These are phyloP conservation scores for Oostethus manadensis DNA, from an alignment of 2,113 vertebrate species.

Conservation along the genomic window DNA sequence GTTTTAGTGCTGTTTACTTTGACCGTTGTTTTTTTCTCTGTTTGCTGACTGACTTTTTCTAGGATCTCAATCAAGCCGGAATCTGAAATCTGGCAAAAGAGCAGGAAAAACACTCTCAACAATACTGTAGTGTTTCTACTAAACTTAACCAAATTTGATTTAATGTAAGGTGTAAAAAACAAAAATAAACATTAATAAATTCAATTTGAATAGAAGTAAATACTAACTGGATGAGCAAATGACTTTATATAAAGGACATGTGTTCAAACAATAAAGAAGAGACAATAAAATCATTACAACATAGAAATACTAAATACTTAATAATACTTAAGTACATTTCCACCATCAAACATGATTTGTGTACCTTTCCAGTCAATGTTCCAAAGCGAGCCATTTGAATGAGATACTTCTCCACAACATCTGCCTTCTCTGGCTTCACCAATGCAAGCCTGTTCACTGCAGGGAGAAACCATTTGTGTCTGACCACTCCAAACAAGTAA, in stretches of 20 bases:
- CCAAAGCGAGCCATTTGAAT: constrained; percentile 95
- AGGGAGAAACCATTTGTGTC: constrained; percentile 5
- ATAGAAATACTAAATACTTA: background rate
- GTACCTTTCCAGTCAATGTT: constrained; percentile 89
- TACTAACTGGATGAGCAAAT: background rate
- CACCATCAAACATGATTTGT: constrained; percentile 1
- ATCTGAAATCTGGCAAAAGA: constrained; percentile 81
- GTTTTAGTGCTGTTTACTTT: constrained; percentile 73
- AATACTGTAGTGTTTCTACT: background rate
- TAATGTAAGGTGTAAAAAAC: background rate
- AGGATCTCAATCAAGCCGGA: constrained; percentile 95
- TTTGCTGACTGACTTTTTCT: constrained; percentile 97
- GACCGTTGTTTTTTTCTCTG: constrained; percentile 94
- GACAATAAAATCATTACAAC: no score
- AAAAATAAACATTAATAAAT: background rate
- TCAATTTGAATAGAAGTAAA: background rate
- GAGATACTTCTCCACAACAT: constrained; percentile 95
- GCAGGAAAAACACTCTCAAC: background rate
- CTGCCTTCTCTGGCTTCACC: constrained; percentile 97
- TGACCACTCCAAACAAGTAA: no score
- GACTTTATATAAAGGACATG: no score
- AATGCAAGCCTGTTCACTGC: constrained; percentile 95
- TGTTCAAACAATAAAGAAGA: no score
- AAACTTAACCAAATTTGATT: background rate
- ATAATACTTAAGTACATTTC: background rate